Evolutionary conservation across 1,140 invertebrate genomes (phyloP), one percentile per base, ranked within the genome.

Genomic region (Drosophila suzukii): DNA sequence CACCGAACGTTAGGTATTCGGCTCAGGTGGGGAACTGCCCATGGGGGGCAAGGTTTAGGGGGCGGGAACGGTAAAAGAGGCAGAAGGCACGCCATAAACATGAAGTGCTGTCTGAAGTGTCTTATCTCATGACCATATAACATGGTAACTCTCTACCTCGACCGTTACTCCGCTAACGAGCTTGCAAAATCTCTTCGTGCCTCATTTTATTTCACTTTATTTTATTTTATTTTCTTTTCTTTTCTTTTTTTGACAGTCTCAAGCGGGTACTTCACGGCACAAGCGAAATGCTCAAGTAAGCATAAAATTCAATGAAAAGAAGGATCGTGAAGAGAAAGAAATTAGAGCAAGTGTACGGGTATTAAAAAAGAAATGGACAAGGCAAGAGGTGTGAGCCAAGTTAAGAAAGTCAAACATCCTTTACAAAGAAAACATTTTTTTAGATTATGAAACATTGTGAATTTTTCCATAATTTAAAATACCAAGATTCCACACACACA

Each of bases 101-200:
- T 78, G 65, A 85, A 82, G 65, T 82, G 78, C 57, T 75, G 74
- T 41, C 73, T 86, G 65, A 78, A 84, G 74, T 84, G 74, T 78
- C 82, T 85, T 88, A 82, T 86, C 83, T 81, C 34, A 68, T 72
- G 83, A 82, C 65, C 82, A 72, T 81, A 86, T 81, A 85, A 74
- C 72, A 70, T 81, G 77, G 51, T 61, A 70, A 55, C 75, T 71
- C 74, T 54, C 41, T 17, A 12, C 17, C 30, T 50, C 47, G 24
- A 59, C 77, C 67, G 81, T 81, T 86, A 84, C 58, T 50, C 63
- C 55, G 68, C 74, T 65, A 85, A 85, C 77, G 63, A 78, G 81
- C 78, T 76, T 53, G 81, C 60, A 50, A 55, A 59, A 60, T 62
- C 56, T 41, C 38, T 38, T 43, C 24, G 15, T 44, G 20, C 50